Evolutionary conservation across 2,888 invertebrate species (phyloP), one percentile per base, ranked within the genome.

Genomic region (Amblyteles armatorius): DNA sequence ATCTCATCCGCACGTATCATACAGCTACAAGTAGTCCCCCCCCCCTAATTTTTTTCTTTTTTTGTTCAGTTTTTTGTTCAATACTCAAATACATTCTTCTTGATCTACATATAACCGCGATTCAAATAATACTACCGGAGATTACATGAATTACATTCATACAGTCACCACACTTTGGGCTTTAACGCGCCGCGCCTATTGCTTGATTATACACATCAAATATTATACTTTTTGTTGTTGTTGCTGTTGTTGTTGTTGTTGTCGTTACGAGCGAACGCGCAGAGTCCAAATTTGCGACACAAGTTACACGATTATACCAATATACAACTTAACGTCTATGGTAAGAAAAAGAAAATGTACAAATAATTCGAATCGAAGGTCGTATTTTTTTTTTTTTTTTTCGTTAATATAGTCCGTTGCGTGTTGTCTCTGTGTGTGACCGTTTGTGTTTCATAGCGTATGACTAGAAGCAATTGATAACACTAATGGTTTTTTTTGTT

Each of bases 321-420:
- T 87, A 82, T 85, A 86, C 86, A 86, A 85, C 85, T 85, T 85
- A 85, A 85, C 60, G 29, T 68, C 85, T 85, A 85, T 85, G 33
- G 74, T 85, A 82, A 79, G 82, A 85, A 85, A 85, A 82, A 63
- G 79, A 85, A 85, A 85, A 85, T 85, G 77, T 85, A 85, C 82
- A 85, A 82, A 72, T 77, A 85, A 85, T 79, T 85, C 67, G 76
- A 79, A 85, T 85, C 79, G 85, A 79, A 79, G 72, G 55, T 82
- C 26, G 60, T 73, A 65, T 40, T 60, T 60, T 13, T 2, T 60
- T 29, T 29, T 63, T n/a, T 29, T 55, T 44, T 65, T 40, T 44
- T n/a, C n/a, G 48, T 44, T 68, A 19, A 74, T 50, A 57, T 26
- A 57, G 69, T 77, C 71, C 74, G 29, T 81, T 44, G 36, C 74